Conservation (phyloP, 2,888 invertebrate genomes). For the Metellina segmentata region DNA sequence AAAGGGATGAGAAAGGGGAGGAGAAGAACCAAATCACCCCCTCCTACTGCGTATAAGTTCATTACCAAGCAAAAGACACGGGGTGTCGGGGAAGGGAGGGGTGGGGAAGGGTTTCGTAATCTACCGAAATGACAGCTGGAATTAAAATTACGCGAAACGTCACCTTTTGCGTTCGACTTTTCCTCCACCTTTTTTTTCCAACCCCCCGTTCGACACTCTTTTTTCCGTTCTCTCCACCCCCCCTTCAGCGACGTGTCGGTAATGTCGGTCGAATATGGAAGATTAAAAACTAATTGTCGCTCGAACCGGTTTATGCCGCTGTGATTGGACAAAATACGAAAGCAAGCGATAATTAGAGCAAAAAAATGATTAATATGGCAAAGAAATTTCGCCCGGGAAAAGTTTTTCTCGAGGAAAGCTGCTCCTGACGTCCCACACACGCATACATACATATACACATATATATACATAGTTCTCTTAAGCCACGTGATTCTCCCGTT, state of each 20-base stretch:
- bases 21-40: conserved; percentile 17
- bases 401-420: conserved; percentile 59
- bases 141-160: conserved; percentile 76
- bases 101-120: conserved; percentile 62
- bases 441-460: background rate
- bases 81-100: background rate
- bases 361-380: conserved; percentile 76
- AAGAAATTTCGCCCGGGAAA: conserved; percentile 73
- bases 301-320: conserved; percentile 74
- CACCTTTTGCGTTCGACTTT: conserved; percentile 73
- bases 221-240: conserved; percentile 12
- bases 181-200: conserved; percentile 27
- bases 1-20: background rate
- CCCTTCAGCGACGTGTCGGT: conserved; percentile 39
- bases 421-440: conserved; percentile 62
- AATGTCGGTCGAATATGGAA: conserved; percentile 75
- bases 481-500: conserved; percentile 74
- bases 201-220: conserved; percentile 44
- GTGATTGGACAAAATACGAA: conserved; percentile 75
- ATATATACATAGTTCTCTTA: conserved; percentile 52
- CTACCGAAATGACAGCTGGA: conserved; percentile 76
- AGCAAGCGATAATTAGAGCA: conserved; percentile 73
- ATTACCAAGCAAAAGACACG: conserved; percentile 61
- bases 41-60: conserved; percentile 58
- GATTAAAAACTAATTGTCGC: conserved; percentile 77